Conservation (phyloP, 2,888 invertebrate species). For the Drosophila stalkeri region DNA sequence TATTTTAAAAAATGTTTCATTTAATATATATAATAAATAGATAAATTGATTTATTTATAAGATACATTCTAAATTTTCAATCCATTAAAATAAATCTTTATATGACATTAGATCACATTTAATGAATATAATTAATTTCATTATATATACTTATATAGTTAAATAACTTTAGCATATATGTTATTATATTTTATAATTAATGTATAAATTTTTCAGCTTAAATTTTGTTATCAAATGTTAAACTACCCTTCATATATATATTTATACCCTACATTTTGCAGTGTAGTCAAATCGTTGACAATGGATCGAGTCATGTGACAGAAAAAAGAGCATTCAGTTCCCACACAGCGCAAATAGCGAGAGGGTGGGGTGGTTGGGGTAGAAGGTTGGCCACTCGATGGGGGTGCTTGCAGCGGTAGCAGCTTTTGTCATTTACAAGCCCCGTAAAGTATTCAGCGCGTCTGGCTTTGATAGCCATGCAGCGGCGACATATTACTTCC, state of each 20-base stretch:
- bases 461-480: constrained; percentile 76
- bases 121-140: too few relatives aligned
- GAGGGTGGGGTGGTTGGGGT: neutral
- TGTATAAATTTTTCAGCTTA: neutral
- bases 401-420: constrained; percentile 3
- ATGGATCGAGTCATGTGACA: constrained; percentile 35
- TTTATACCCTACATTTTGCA: neutral
- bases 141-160: too few relatives aligned
- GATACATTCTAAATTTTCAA: too few relatives aligned
- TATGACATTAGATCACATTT: too few relatives aligned
- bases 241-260: neutral
- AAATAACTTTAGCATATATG: too few relatives aligned
- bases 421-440: constrained; percentile 38
- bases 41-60: too few relatives aligned
- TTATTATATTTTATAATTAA: too few relatives aligned
- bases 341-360: constrained; percentile 12
- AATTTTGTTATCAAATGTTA: neutral
- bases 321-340: constrained; percentile 47
- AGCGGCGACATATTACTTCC: constrained; percentile 82
- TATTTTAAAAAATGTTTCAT: too few relatives aligned
- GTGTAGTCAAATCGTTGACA: constrained; percentile 39
- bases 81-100: too few relatives aligned
- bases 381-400: neutral
- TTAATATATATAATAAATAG: too few relatives aligned
- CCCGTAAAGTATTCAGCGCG: constrained; percentile 51